Evolutionary conservation across 2,113 vertebrate species (phyloP).

Genomic region (Alectura lathami): DNA sequence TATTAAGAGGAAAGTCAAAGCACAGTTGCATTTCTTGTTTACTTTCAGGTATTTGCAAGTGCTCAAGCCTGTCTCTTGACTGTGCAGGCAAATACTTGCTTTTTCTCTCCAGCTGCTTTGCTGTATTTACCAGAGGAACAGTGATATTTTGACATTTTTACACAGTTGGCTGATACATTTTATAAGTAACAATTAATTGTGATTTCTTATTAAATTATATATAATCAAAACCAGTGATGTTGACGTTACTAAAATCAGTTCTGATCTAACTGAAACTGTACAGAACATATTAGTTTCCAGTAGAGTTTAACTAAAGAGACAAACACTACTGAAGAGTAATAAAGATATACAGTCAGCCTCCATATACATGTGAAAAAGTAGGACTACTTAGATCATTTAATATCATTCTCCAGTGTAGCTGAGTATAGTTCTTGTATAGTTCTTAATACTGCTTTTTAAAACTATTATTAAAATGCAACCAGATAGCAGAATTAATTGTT

Average conservation of each 20-base stretch:
- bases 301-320: not conserved
- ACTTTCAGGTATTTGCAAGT: not conserved
- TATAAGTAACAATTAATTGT: not conserved
- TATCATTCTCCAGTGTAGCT: not conserved
- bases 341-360: not conserved
- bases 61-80: not conserved
- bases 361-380: not conserved
- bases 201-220: not conserved
- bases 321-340: not conserved
- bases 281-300: not conserved
- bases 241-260: not conserved
- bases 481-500: slow-evolving; percentile 19
- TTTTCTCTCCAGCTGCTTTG: not conserved
- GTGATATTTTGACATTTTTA: not conserved
- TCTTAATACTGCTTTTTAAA: slow-evolving; percentile 29
- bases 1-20: not conserved
- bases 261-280: not conserved
- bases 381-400: not conserved
- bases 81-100: not conserved
- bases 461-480: not conserved
- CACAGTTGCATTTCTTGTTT: not conserved
- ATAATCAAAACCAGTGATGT: not conserved
- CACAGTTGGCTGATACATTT: not conserved
- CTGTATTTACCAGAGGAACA: not conserved
- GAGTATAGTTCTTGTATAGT: not conserved